Evolutionary conservation across 2,888 invertebrate species (phyloP).

Genomic region (Sicus ferrugineus): DNA sequence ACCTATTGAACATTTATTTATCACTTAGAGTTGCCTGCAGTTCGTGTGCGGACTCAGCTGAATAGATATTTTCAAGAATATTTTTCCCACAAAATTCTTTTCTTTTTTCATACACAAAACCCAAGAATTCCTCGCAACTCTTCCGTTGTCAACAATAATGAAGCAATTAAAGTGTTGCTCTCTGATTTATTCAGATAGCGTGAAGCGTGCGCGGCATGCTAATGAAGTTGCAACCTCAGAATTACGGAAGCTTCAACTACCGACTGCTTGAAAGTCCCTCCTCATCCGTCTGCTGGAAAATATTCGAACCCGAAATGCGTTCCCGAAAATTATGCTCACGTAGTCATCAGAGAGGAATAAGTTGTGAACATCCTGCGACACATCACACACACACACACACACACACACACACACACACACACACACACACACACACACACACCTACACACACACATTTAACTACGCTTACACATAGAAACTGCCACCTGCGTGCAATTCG

Average conservation of each 20-base stretch:
- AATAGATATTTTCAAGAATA: neutral
- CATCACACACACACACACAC: neutral
- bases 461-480: conserved; percentile 42
- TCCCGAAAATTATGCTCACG: neutral
- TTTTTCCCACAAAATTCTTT: neutral
- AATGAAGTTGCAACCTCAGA: conserved; percentile 17
- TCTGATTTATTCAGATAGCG: conserved; percentile 8
- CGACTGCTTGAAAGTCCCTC: too few relatives aligned
- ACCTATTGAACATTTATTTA: too few relatives aligned
- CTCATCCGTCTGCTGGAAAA: too few relatives aligned
- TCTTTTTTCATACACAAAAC: neutral
- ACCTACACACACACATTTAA: too few relatives aligned
- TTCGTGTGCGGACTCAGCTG: too few relatives aligned
- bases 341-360: neutral
- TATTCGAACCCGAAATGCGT: too few relatives aligned
- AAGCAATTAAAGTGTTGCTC: conserved; percentile 23
- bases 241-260: too few relatives aligned
- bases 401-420: neutral
- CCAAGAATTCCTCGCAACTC: too few relatives aligned
- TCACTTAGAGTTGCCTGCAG: too few relatives aligned
- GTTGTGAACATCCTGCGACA: neutral
- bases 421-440: neutral
- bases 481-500: too few relatives aligned
- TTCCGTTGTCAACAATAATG: neutral
- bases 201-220: conserved; percentile 18